Evolutionary conservation across 37 sponge, comb jelly and placozoan genomes (phyloP).

Genomic region (Axinella damicornis): DNA sequence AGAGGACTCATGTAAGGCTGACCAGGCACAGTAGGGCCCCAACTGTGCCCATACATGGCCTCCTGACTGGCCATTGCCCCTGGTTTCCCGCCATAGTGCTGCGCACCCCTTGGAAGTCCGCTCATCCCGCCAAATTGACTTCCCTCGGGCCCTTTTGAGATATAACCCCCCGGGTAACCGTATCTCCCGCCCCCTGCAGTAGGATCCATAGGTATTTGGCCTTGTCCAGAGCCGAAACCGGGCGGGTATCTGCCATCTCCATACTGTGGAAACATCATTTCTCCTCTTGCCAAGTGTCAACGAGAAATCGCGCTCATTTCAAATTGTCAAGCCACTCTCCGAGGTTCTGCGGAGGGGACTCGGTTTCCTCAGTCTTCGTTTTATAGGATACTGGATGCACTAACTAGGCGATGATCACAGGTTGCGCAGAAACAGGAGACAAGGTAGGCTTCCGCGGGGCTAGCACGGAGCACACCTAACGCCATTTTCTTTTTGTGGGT

Average conservation of each 20-base stretch:
- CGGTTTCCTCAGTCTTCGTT: background rate
- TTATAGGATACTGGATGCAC: background rate
- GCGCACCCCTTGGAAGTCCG: slow-evolving; percentile 3
- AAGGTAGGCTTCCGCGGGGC: slow-evolving; percentile 19
- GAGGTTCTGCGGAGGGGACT: background rate
- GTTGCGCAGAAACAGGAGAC: background rate
- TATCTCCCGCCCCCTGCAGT: slow-evolving; percentile 24
- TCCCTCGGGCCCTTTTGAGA: slow-evolving; percentile 49
- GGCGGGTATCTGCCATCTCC: slow-evolving; percentile 40
- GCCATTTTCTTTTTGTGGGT: slow-evolving; percentile 71
- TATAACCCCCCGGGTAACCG: slow-evolving; percentile 29
- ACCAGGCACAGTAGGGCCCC: slow-evolving; percentile 14
- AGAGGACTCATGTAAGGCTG: slow-evolving; percentile 20
- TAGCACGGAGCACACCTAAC: slow-evolving; percentile 1
- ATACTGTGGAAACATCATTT: slow-evolving; percentile 61
- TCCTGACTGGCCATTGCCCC: slow-evolving; percentile 21
- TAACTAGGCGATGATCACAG: background rate
- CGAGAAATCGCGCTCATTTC: slow-evolving; percentile 46
- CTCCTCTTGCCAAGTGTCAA: background rate
- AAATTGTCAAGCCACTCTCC: slow-evolving; percentile 21
- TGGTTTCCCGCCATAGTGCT: slow-evolving; percentile 34
- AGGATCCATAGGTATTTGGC: slow-evolving; percentile 29
- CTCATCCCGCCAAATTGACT: slow-evolving; percentile 9
- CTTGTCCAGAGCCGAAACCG: slow-evolving; percentile 21
- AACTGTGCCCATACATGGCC: slow-evolving; percentile 23